Evolutionary conservation across 2,888 invertebrate genomes (phyloP), one percentile per base, ranked within the genome.

Genomic region (Kryphioiulus occultus): DNA sequence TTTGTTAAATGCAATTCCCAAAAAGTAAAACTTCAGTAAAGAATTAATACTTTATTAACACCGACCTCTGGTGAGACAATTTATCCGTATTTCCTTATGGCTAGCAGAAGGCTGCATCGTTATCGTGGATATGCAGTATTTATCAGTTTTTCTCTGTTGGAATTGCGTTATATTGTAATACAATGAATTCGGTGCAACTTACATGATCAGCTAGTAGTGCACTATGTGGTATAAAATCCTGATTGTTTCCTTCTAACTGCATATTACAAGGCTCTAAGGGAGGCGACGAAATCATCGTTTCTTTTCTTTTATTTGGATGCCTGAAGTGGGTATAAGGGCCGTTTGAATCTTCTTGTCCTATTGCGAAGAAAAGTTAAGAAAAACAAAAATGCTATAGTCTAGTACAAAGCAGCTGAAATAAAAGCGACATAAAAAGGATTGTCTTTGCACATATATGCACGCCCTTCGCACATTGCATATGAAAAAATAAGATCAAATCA

Each of bases 241-340:
- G 83, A 39, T 83, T 83, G 35, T 83, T 83, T 39, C 35, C 83
- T 83, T 83, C 83, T 35, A 35, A 35, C 83, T 39, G 83, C 53
- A 59, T 59, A 39, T 83, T 83, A 83, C 83, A 83, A 83, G 83
- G 83, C 35, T 83, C 32, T 83, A 83, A 83, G 35, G 83, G 30
- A 83, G 32, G 32, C 32, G 83, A 83, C 32, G 83, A 83, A 32
- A 83, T 83, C 32, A 83, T 39, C 32, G 83, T 39, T 83, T 83
- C 83, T 83, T 83, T 83, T 39, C 83, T 83, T 83, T 32, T 32
- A 83, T 30, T 83, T 30, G 83, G 83, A 35, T 35, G 35, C 35
- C 83, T 83, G 83, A 83, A 83, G 83, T 83, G 83, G 83, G 83
- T 83, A 39, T 83, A 83, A 35, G 35, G 83, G 35, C 35, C 30